Evolutionary conservation across 2,888 invertebrate genomes (phyloP), one percentile per base, ranked within the genome.

Genomic region (Hirtodrosophila cameraria): DNA sequence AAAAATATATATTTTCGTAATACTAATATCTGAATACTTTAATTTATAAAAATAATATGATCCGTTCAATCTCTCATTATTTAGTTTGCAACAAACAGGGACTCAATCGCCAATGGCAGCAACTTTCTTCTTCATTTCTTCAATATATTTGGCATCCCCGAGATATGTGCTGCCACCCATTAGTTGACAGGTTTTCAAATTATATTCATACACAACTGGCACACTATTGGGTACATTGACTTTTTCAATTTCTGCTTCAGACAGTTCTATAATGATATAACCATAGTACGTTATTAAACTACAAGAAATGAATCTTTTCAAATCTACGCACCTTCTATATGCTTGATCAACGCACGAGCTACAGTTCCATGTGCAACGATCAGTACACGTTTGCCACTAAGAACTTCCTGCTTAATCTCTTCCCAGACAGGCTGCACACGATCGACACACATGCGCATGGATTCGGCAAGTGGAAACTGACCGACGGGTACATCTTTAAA

Each of bases 321-420:
- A 1, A 7, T 23, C 0, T 8, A 16, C 53, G 18, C 9, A 92
- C 95, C 92, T 90, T 97, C 96, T 87, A 97, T 93, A 91, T 96
- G 95, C 90, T 97, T 97, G 1, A 97, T 95, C 74, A 97, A 95
- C 59, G 96, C 96, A 82, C 97, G 92, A 30, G 96, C 93, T 87
- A 96, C 96, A 90, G 97, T 97, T 39, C 97, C 97, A 87, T 97
- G 97, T 16, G 96, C 96, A 23, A 95, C 96, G 86, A 97, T 95
- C 43, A 97, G 93, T 48, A 97, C 94, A 20, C 91, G 93, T 88
- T 95, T 95, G 45, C 96, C 96, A 1, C 64, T 55, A 85, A 97
- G 93, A 90, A 99, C 94, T 35, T 94, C 93, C 87, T 96, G 92
- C 89, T 97, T 95, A 9, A 86, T 85, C 43, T 78, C 70, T 1